Conservation (phyloP, 2,888 invertebrate genomes). For the Vesta saturnalis region DNA sequence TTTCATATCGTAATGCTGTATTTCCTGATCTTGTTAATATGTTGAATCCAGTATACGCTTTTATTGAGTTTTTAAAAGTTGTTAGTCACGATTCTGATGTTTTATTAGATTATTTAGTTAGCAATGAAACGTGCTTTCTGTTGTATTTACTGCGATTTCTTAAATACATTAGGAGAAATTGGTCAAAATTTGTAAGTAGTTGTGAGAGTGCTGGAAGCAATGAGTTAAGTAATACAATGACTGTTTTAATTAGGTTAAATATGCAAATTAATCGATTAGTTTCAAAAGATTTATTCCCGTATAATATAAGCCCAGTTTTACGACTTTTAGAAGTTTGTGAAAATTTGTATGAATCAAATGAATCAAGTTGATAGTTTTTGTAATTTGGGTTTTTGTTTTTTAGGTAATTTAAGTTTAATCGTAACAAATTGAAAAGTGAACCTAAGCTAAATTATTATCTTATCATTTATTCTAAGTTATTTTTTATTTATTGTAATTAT, state of each 20-base stretch:
- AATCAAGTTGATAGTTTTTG: constrained; percentile 71
- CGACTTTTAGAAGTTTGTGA: constrained; percentile 86
- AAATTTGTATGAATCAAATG: constrained; percentile 85
- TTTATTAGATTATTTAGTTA: constrained; percentile 84
- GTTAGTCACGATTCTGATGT: constrained; percentile 85
- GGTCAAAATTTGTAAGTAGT: constrained; percentile 83
- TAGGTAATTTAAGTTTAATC: neutral
- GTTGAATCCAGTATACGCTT: constrained; percentile 87
- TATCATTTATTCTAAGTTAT: constrained; percentile 25
- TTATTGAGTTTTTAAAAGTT: constrained; percentile 85
- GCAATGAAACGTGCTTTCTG: constrained; percentile 91
- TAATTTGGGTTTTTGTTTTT: constrained; percentile 8
- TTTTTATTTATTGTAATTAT: constrained; percentile 33
- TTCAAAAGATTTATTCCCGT: constrained; percentile 84
- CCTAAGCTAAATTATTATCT: neutral
- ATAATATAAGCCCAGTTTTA: constrained; percentile 89
- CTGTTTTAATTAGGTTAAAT: constrained; percentile 80
- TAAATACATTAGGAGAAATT: constrained; percentile 84
- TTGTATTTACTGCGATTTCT: constrained; percentile 84
- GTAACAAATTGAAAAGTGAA: neutral
- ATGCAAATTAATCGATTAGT: constrained; percentile 85
- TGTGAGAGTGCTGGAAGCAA: constrained; percentile 68
- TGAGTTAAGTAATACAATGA: constrained; percentile 84
- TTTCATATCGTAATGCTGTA: constrained; percentile 82
- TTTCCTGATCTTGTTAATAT: constrained; percentile 83